phyloP scores from a whole-genome alignment of 2,113 vertebrate genomes.

The Emydura subglobosa region DNA sequence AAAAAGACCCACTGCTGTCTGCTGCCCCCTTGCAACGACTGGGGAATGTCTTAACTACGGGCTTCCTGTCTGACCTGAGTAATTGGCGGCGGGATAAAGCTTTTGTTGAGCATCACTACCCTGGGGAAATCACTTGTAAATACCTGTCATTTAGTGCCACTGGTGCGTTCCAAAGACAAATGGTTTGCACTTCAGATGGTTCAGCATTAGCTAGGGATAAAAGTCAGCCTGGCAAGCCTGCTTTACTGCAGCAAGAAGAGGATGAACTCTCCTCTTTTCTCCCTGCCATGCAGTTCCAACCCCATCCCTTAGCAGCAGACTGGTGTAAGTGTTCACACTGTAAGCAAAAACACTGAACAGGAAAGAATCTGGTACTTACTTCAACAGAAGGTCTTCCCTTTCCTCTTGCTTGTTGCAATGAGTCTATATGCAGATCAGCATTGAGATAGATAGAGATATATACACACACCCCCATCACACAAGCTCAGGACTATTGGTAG shows the following conservation, averaged over 20 bases:
- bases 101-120: not conserved
- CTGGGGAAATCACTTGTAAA: not conserved
- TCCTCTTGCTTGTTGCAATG: not conserved
- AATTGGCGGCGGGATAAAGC: slow-evolving; percentile 45
- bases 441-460: not conserved
- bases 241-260: not conserved
- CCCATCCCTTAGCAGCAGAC: not conserved
- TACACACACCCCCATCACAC: not conserved
- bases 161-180: not conserved
- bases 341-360: not conserved
- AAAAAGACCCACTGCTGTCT: not conserved
- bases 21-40: not conserved
- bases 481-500: not conserved
- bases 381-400: not conserved
- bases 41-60: slow-evolving; percentile 23
- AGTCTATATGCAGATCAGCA: not conserved
- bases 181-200: not conserved
- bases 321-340: not conserved
- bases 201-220: not conserved
- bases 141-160: not conserved
- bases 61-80: slow-evolving; percentile 28
- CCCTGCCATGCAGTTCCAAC: not conserved
- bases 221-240: not conserved
- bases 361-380: not conserved
- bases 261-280: not conserved